A percentile compares a stretch with the other conserved stretches of the same genome.
phyloP scores from a whole-genome alignment of 2,797 vertebrate species.

The Lateolabrax maculatus region DNA sequence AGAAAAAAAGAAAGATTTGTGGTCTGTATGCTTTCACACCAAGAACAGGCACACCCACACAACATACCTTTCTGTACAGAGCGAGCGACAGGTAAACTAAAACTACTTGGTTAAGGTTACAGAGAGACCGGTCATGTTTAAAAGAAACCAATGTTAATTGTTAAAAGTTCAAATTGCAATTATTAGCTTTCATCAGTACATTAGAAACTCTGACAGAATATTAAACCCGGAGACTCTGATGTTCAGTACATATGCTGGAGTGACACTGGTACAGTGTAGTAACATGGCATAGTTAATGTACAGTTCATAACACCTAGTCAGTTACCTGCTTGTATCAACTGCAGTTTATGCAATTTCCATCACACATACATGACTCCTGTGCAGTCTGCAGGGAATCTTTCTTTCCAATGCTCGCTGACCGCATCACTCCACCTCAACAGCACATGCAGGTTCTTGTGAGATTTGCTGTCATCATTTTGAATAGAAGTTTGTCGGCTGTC shows the following conservation, averaged over 20 bases:
- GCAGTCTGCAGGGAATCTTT: conserved; percentile 1
- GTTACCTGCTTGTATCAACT: background rate
- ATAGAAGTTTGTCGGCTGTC: background rate
- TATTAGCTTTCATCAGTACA: too few species aligned
- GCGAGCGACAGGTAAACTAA: too few species aligned
- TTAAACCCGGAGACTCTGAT: too few species aligned
- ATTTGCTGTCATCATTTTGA: conserved; percentile 19
- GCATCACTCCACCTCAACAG: conserved; percentile 6
- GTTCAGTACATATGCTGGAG: background rate
- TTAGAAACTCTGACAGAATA: too few species aligned
- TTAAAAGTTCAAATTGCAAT: too few species aligned
- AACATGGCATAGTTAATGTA: background rate
- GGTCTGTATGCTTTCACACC: too few species aligned
- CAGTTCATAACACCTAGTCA: background rate
- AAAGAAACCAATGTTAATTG: too few species aligned
- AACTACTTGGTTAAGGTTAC: too few species aligned
- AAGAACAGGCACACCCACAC: too few species aligned
- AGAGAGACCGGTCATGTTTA: too few species aligned
- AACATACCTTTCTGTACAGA: too few species aligned
- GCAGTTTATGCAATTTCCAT: background rate
- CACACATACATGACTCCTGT: conserved; percentile 1
- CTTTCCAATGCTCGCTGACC: background rate
- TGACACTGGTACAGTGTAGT: background rate
- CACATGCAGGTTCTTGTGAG: background rate
- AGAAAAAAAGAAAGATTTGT: too few species aligned